phyloP scores from a whole-genome alignment of 2,888 invertebrate species.

The Ptilodon capucinus region DNA sequence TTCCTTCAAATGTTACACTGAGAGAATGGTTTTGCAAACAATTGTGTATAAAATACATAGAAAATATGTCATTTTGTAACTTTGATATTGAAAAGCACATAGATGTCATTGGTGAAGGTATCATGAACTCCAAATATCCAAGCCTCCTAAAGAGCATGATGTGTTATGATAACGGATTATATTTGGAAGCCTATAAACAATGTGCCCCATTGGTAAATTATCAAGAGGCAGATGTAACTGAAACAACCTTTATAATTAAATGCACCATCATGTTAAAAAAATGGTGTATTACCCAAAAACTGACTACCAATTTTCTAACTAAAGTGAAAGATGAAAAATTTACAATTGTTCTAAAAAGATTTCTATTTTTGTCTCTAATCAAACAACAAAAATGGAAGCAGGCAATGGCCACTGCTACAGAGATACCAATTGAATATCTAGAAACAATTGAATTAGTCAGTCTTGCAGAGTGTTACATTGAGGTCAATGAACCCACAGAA shows the following conservation, averaged over 20 bases:
- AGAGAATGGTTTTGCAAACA: constrained; percentile 64
- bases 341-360: constrained; percentile 48
- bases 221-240: constrained; percentile 59
- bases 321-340: constrained; percentile 59
- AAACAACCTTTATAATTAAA: constrained; percentile 63
- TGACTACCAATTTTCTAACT: constrained; percentile 63
- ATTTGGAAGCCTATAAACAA: constrained; percentile 78
- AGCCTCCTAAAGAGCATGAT: constrained; percentile 84
- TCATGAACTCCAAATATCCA: constrained; percentile 84
- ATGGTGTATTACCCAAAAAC: constrained; percentile 68
- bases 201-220: constrained; percentile 72
- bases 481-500: constrained; percentile 51
- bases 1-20: constrained; percentile 51
- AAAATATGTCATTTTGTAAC: constrained; percentile 51
- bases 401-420: constrained; percentile 62
- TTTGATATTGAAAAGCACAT: constrained; percentile 76
- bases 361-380: constrained; percentile 56
- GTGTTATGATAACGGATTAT: constrained; percentile 74
- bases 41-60: constrained; percentile 59
- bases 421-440: constrained; percentile 48
- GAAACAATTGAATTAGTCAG: constrained; percentile 49
- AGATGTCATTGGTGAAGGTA: constrained; percentile 77
- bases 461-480: constrained; percentile 66
- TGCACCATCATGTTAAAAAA: constrained; percentile 69
- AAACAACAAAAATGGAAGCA: constrained; percentile 79